Evolutionary conservation across 2,888 invertebrate genomes (phyloP).

Genomic region (Mylabris sibirica): DNA sequence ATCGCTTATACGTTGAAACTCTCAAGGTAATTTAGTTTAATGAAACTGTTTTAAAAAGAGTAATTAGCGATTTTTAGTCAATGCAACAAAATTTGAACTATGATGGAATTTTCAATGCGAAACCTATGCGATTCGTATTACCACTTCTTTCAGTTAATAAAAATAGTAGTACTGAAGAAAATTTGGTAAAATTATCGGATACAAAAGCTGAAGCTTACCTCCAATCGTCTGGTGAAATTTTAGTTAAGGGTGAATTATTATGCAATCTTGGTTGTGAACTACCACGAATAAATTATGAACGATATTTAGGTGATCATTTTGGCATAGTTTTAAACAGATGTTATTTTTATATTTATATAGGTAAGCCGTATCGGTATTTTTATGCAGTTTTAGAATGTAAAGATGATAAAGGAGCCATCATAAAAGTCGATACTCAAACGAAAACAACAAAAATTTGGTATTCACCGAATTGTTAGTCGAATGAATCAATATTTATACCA

Average conservation of each 20-base stretch:
- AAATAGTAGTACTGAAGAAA: slow-evolving; percentile 51
- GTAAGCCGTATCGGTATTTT: slow-evolving; percentile 80
- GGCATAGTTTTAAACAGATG: not conserved
- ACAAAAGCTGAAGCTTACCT: slow-evolving; percentile 64
- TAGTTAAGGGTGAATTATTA: slow-evolving; percentile 69
- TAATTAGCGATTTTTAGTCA: slow-evolving; percentile 60
- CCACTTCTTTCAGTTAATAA: slow-evolving; percentile 63
- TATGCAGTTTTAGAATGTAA: too few species aligned
- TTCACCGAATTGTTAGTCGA: slow-evolving; percentile 78
- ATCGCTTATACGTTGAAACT: slow-evolving; percentile 85
- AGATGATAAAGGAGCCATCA: slow-evolving; percentile 77
- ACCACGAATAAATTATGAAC: slow-evolving; percentile 84
- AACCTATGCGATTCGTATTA: slow-evolving; percentile 79
- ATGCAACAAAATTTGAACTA: slow-evolving; percentile 84
- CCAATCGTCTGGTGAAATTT: slow-evolving; percentile 61
- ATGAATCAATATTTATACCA: slow-evolving; percentile 85
- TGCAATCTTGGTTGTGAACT: slow-evolving; percentile 85
- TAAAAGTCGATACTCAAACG: slow-evolving; percentile 76
- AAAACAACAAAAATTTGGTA: slow-evolving; percentile 74
- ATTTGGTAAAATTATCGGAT: slow-evolving; percentile 61
- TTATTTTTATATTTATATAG: slow-evolving; percentile 50
- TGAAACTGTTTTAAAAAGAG: not conserved
- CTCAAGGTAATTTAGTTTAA: slow-evolving; percentile 68
- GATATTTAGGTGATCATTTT: slow-evolving; percentile 61
- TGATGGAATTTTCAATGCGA: slow-evolving; percentile 79